phyloP scores from a whole-genome alignment of 2,888 invertebrate genomes.

The Stenotaenia linearis region DNA sequence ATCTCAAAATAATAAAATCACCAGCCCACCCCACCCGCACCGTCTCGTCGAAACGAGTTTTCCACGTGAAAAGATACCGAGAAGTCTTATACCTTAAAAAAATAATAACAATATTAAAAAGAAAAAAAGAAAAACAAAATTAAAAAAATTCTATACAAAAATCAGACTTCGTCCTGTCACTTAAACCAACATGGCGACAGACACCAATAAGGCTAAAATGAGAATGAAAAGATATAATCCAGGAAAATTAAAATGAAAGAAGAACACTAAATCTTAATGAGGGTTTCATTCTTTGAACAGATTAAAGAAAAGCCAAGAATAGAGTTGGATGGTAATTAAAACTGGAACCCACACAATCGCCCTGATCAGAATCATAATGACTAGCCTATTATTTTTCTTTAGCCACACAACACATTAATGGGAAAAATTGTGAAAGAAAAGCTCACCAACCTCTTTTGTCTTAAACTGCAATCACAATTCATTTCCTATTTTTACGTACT shows the following conservation, averaged over 20 bases:
- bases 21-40: not conserved
- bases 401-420: slow-evolving; percentile 1
- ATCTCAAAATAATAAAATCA: slow-evolving; percentile 15
- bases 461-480: slow-evolving; percentile 15
- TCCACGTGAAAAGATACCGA: slow-evolving; percentile 14
- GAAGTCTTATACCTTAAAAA: not conserved
- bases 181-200: slow-evolving; percentile 1
- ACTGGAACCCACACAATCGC: slow-evolving; percentile 11
- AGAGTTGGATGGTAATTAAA: not conserved
- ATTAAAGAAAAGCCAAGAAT: slow-evolving; percentile 3
- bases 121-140: not conserved
- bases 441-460: not conserved
- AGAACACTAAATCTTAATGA: not conserved
- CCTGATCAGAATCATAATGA: slow-evolving; percentile 17
- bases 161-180: not conserved
- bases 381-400: slow-evolving; percentile 10
- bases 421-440: not conserved
- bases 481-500: not conserved
- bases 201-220: not conserved
- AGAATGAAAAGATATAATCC: not conserved
- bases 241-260: not conserved
- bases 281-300: slow-evolving; percentile 2
- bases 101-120: not conserved
- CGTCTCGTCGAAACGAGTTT: slow-evolving; percentile 11
- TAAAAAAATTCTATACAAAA: not conserved